Percentiles rank a stretch among this genome's conserved stretches.
These are phyloP conservation scores for Chelon auratus DNA, from an alignment of 2,797 vertebrate species.

Conservation along the genomic window DNA sequence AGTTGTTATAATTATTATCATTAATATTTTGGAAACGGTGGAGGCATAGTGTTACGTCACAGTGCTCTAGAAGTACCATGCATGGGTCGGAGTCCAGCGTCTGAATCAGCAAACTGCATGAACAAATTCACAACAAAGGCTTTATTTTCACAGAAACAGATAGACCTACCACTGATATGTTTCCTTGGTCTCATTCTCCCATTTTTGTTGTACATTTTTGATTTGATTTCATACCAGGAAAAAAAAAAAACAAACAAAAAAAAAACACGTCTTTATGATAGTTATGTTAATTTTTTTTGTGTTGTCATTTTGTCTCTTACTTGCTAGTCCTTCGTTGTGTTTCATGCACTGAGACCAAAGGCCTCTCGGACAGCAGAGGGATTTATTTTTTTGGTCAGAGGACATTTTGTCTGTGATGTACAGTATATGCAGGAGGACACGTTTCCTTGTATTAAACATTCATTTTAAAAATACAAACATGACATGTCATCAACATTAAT, in stretches of 20 bases:
- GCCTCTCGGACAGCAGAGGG: conserved; percentile 66
- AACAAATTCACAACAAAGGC: conserved; percentile 60
- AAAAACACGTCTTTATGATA: conserved; percentile 25
- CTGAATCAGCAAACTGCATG: conserved; percentile 70
- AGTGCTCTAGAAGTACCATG: conserved; percentile 65
- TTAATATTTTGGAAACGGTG: conserved; percentile 68
- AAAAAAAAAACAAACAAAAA: conserved; percentile 9
- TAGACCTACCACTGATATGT: conserved; percentile 36
- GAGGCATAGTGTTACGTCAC: conserved; percentile 61
- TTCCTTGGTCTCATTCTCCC: conserved; percentile 42
- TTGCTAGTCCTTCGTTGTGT: conserved; percentile 63
- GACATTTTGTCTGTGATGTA: conserved; percentile 64
- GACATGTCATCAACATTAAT: conserved; percentile 54
- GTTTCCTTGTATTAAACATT: conserved; percentile 47
- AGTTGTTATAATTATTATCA: conserved; percentile 70
- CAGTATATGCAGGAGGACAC: conserved; percentile 44
- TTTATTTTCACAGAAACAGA: conserved; percentile 60
- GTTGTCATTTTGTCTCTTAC: conserved; percentile 40
- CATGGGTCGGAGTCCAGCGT: conserved; percentile 64
- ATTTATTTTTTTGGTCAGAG: conserved; percentile 52
- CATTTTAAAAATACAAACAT: conserved; percentile 55
- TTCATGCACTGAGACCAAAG: conserved; percentile 78
- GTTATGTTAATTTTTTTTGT: conserved; percentile 25
- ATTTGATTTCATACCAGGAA: conserved; percentile 57
- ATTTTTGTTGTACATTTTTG: conserved; percentile 57